These are phyloP conservation scores for Tachysurus fulvidraco DNA, from an alignment of 2,113 vertebrate species.

Conservation along the genomic window DNA sequence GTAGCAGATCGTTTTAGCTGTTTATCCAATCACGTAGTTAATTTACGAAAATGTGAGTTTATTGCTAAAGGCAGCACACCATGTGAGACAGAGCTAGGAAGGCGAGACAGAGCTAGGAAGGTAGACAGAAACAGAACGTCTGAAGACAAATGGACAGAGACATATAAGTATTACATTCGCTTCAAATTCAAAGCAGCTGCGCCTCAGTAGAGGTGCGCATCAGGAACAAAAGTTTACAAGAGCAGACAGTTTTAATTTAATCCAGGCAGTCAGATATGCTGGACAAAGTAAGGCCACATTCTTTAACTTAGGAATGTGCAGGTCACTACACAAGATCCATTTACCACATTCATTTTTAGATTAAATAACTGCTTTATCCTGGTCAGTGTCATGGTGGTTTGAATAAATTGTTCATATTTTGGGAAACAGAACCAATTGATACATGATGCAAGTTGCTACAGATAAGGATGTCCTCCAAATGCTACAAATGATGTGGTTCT, in stretches of 20 bases:
- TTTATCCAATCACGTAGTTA: neutral
- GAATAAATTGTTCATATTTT: neutral
- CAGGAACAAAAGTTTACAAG: neutral
- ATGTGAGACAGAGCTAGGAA: neutral
- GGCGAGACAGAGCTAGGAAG: too few relatives aligned
- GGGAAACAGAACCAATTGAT: neutral
- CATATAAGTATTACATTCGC: neutral
- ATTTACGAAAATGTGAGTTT: too few relatives aligned
- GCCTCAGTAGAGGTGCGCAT: neutral
- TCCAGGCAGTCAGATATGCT: neutral
- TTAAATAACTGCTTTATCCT: neutral
- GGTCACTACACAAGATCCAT: neutral
- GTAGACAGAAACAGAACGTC: too few relatives aligned
- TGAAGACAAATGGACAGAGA: neutral
- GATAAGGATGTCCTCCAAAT: too few relatives aligned
- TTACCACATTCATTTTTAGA: neutral
- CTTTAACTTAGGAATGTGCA: neutral
- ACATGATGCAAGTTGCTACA: too few relatives aligned
- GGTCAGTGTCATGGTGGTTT: neutral
- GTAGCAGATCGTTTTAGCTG: neutral
- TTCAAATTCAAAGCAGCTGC: constrained; percentile 3
- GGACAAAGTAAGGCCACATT: neutral
- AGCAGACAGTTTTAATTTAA: neutral
- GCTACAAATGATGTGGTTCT: neutral
- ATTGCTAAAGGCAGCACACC: neutral